Conservation (phyloP, 1,140 invertebrate species). For the Zaprionus tsacasi region DNA sequence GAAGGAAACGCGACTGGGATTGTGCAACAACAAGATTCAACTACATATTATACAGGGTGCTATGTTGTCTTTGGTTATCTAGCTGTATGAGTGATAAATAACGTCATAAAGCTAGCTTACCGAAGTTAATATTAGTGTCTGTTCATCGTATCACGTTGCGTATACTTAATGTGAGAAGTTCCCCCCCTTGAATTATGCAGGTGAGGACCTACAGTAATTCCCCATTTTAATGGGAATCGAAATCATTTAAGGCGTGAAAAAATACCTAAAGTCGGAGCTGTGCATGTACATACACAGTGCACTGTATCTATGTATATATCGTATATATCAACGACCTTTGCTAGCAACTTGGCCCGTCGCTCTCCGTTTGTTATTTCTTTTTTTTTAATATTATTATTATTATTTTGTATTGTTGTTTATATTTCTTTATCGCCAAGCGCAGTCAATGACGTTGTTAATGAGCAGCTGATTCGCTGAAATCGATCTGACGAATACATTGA, state of each 20-base stretch:
- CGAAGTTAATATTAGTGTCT: slow-evolving; percentile 84
- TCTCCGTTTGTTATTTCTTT: background rate
- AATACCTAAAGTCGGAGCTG: background rate
- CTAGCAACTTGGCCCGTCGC: background rate
- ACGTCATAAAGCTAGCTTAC: slow-evolving; percentile 85
- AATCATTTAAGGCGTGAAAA: slow-evolving; percentile 2
- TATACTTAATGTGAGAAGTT: slow-evolving; percentile 35
- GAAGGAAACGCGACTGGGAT: slow-evolving; percentile 15
- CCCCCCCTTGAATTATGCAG: slow-evolving; percentile 17
- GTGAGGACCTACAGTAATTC: slow-evolving; percentile 21
- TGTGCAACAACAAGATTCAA: slow-evolving; percentile 1
- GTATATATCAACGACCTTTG: slow-evolving; percentile 50
- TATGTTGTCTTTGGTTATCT: slow-evolving; percentile 85
- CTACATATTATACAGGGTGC: slow-evolving; percentile 59
- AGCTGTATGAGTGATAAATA: slow-evolving; percentile 84
- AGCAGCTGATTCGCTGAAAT: slow-evolving; percentile 68
- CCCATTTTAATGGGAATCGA: slow-evolving; percentile 22
- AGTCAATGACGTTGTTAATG: slow-evolving; percentile 61
- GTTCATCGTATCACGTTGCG: slow-evolving; percentile 51
- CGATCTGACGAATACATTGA: slow-evolving; percentile 31
- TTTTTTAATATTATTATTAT: slow-evolving; percentile 19
- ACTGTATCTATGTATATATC: background rate
- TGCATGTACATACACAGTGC: background rate
- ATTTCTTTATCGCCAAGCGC: slow-evolving; percentile 18
- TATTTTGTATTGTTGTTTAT: slow-evolving; percentile 14